These are phyloP conservation scores for Neotoxoptera formosana DNA, from an alignment of 1,140 invertebrate species.

Conservation along the genomic window DNA sequence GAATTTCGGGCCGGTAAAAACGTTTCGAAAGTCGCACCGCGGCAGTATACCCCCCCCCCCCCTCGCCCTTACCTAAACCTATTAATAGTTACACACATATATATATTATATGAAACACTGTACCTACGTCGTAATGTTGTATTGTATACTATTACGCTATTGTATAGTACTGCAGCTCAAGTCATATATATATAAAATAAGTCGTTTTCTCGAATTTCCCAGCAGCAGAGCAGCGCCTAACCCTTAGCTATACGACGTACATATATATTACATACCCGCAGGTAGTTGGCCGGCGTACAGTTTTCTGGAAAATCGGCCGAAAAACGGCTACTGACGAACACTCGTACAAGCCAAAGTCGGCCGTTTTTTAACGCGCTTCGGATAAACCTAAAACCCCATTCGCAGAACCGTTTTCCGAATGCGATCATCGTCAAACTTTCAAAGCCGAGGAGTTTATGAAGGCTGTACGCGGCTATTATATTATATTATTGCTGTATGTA, in stretches of 20 bases:
- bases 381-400: neutral
- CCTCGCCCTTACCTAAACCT: neutral
- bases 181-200: neutral
- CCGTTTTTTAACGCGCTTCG: neutral
- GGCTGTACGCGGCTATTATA: neutral
- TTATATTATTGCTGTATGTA: too few relatives aligned
- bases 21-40: neutral
- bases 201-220: neutral
- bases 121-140: neutral
- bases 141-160: neutral
- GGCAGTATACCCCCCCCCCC: neutral
- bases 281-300: neutral
- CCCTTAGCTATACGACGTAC: neutral
- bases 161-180: neutral
- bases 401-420: neutral
- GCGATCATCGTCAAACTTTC: neutral
- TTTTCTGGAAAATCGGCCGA: neutral
- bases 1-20: neutral
- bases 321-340: neutral
- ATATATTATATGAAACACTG: neutral
- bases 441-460: neutral
- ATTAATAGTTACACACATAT: neutral
- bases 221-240: neutral
- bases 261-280: too few relatives aligned
- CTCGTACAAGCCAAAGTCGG: neutral